Evolutionary conservation across 2,797 vertebrate species (phyloP).

Genomic region (Molossus molossus): DNA sequence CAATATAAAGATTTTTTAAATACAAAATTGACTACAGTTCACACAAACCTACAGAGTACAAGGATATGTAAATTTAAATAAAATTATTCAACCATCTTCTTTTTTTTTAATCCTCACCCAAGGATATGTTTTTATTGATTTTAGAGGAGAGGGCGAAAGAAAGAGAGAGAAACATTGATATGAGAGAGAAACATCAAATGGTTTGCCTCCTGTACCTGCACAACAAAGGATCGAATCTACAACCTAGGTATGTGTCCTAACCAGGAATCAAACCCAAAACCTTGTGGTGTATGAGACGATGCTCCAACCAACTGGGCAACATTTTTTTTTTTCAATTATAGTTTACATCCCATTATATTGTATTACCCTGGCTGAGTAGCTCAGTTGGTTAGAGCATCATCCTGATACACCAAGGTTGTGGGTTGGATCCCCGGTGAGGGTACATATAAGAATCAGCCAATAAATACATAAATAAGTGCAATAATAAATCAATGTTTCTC

Average conservation of each 20-base stretch:
- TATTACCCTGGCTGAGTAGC: background rate
- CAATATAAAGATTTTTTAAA: background rate
- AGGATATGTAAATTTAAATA: conserved; percentile 57
- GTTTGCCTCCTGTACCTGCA: background rate
- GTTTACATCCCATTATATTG: background rate
- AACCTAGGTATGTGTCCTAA: background rate
- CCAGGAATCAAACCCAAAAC: background rate
- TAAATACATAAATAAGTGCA: background rate
- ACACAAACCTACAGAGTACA: conserved; percentile 12
- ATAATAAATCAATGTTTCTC: background rate
- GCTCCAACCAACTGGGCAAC: background rate
- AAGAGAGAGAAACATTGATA: background rate
- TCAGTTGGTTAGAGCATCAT: background rate
- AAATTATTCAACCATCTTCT: conserved; percentile 43
- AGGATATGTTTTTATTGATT: background rate
- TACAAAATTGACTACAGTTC: conserved; percentile 27
- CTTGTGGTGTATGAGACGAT: background rate
- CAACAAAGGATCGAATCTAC: background rate
- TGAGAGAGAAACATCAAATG: background rate
- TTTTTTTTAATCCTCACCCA: background rate
- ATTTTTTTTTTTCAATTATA: background rate
- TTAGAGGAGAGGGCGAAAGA: background rate
- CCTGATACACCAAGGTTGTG: background rate
- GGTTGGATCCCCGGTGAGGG: background rate
- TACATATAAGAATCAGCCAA: background rate